Base-by-base conservation (phyloP, 2,888 invertebrate species). In the Fragum sueziense region DNA sequence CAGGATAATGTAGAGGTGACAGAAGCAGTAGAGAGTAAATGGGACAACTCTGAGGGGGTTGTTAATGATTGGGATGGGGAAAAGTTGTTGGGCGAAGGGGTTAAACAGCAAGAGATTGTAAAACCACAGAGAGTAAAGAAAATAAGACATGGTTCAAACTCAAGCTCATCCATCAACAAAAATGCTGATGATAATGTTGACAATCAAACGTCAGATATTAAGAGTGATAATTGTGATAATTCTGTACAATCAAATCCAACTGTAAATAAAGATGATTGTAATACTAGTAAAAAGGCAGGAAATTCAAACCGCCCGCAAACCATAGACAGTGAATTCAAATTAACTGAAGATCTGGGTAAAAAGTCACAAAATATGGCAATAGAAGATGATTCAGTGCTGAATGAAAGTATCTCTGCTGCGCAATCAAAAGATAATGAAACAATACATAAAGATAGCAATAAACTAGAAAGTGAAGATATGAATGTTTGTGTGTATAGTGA, bases 101-200 rank as follows among this genome's bases (percentile, higher is more conserved):
- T 2, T 14, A 9, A 25, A 6, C 27, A 59, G 25, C 14, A 37
- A 9, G 57, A 57, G 34, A 7, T 70, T 20, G 22, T 37, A 14
- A 70, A 70, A 27, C 70, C 70, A 14, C 70, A 70, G 37, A 70
- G 70, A 33, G 34, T 14, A 57, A 70, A 27, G 37, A 70, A 70
- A 57, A 20, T 31, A 47, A 52, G 51, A 70, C 22, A 70, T 14
- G 9, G 25, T 41, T n/a, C 17, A n/a, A 54, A 54, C n/a, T n/a
- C n/a, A 22, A 54, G 6, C 25, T 11, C 9, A 11, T 11, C 54
- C 17, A 11, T 54, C 9, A 54, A 54, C 22, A 22, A 11, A 25
- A 11, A 11, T 54, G 25, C 17, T 25, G 2, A 3, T 31, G 31
- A 29, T 9, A 2, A 2, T 22, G 29, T 6, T 61, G 61, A 61